Base-by-base conservation (phyloP, 2,888 invertebrate genomes). In the Platypus cylindrus region DNA sequence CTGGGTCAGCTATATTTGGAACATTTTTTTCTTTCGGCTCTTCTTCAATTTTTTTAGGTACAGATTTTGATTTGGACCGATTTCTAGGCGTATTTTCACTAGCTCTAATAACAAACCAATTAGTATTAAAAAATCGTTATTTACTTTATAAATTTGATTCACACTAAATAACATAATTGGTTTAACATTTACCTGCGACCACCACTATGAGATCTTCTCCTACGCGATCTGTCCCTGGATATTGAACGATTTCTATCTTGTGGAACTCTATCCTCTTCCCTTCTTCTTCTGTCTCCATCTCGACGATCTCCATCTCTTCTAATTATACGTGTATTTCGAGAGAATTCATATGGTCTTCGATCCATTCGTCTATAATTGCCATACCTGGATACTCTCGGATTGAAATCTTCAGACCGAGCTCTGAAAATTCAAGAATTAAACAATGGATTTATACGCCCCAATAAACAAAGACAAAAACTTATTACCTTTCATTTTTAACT, bases 41-140 rank as follows among this genome's bases (percentile, higher is more conserved):
- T 45, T 63, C 55, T 37, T 66, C 60, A 56, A 66, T 63, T 41
- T 67, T 66, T 44, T 65, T 62, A 45, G 16, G 24, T 29, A 36
- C 33, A 17, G 36, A 31, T 7, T 15, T 32, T 1, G 44, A 42
- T 14, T 25, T 32, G 8, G 44, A 43, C 9, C 33, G 37, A 23
- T 33, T 62, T 51, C 58, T 58, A 60, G 44, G 34, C n/a, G 31
- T 15, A 22, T 34, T 31, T 31, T 34, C 27, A 14, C 36, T 39
- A 13, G 33, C 29, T 8, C 29, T 32, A 28, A 27, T 17, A n/a
- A n/a, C n/a, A n/a, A n/a, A n/a, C n/a, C n/a, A n/a, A n/a, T n/a
- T n/a, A n/a, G n/a, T n/a, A n/a, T n/a, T n/a, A n/a, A n/a, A n/a
- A n/a, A n/a, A n/a, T n/a, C n/a, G n/a, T n/a, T n/a, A n/a, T n/a